Conservation (phyloP, 2,888 invertebrate genomes). For the Rhagonycha lutea region DNA sequence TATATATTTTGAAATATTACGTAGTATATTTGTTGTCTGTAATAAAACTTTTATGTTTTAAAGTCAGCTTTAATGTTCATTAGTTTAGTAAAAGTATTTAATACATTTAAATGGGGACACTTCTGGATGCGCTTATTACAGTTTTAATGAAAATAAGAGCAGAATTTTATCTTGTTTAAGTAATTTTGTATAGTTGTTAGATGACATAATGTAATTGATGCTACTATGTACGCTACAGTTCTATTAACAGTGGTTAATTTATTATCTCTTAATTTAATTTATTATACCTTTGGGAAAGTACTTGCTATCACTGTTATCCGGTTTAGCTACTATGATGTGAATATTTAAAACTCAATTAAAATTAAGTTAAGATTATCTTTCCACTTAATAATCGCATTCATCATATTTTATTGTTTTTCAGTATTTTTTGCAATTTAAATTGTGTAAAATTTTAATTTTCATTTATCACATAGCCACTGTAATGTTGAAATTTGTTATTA, state of each 20-base stretch:
- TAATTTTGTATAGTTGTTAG: conserved; percentile 8
- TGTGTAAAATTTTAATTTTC: background rate
- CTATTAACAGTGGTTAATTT: conserved; percentile 14
- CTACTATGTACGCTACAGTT: conserved; percentile 4
- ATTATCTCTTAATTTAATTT: background rate
- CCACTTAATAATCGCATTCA: background rate
- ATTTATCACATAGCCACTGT: background rate
- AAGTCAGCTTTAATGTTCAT: background rate
- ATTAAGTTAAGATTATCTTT: conserved; percentile 10
- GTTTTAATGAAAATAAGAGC: background rate
- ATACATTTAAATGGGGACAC: background rate
- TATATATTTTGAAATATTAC: background rate
- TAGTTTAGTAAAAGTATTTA: background rate
- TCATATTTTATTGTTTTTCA: background rate
- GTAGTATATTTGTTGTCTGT: background rate
- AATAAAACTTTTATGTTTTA: background rate
- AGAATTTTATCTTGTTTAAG: background rate
- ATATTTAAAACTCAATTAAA: conserved; percentile 22
- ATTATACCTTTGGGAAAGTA: background rate
- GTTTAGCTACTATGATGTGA: conserved; percentile 18
- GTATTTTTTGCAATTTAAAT: background rate
- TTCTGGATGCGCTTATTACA: background rate
- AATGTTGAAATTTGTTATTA: no score
- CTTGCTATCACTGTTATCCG: conserved; percentile 10
- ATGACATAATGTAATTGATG: conserved; percentile 12